These are phyloP conservation scores for Drosophila kanekoi DNA, from an alignment of 2,888 invertebrate species.

Conservation along the genomic window DNA sequence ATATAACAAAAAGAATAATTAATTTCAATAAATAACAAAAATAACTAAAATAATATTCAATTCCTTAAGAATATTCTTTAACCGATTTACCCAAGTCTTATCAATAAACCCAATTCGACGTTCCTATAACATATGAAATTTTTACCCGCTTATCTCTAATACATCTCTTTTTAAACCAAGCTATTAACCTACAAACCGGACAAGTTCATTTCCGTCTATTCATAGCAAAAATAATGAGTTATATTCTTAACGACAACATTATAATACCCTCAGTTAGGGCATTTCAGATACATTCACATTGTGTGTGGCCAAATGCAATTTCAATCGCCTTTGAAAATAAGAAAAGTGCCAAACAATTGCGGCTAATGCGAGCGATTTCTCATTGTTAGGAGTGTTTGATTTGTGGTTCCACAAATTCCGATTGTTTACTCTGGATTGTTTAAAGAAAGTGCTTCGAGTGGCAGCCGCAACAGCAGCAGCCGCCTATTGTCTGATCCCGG, in stretches of 20 bases:
- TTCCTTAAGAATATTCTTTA: no score
- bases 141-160: no score
- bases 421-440: constrained; percentile 61
- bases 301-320: constrained; percentile 60
- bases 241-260: neutral
- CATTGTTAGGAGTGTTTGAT: constrained; percentile 70
- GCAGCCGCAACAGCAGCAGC: constrained; percentile 12
- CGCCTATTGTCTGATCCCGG: constrained; percentile 46
- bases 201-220: no score
- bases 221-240: no score
- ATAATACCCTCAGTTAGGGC: neutral
- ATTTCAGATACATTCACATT: constrained; percentile 24
- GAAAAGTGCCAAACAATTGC: constrained; percentile 70
- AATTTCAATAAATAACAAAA: no score
- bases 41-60: no score
- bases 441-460: constrained; percentile 53
- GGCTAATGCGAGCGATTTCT: constrained; percentile 68
- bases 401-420: constrained; percentile 65
- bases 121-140: no score
- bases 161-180: no score
- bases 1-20: neutral
- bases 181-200: no score
- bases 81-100: no score
- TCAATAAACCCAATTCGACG: no score
- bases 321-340: constrained; percentile 14